These are phyloP conservation scores for Pelagia noctiluca DNA, from an alignment of 30 jellyfish, hydroid and myxozoan species.

Conservation along the genomic window DNA sequence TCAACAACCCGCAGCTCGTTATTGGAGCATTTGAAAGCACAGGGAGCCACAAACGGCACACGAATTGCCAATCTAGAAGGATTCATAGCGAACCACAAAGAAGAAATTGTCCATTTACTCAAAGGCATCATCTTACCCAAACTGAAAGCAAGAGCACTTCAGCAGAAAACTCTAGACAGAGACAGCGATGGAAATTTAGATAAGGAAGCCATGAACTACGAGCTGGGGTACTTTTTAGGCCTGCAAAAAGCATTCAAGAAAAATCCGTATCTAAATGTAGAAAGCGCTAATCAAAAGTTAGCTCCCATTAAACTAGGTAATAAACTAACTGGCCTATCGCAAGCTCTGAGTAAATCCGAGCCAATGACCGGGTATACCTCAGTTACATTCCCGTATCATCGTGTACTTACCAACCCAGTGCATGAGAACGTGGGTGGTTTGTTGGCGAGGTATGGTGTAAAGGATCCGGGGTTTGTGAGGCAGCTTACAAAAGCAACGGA, in stretches of 20 bases:
- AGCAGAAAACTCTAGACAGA: slow-evolving; percentile 1
- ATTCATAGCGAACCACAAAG: slow-evolving; percentile 63
- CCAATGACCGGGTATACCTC: slow-evolving; percentile 71
- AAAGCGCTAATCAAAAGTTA: slow-evolving; percentile 15
- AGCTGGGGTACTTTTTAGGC: slow-evolving; percentile 68
- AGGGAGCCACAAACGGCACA: slow-evolving; percentile 1
- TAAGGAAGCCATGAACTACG: slow-evolving; percentile 76
- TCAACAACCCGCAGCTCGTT: not conserved
- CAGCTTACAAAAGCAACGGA: slow-evolving; percentile 61
- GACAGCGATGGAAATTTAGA: slow-evolving; percentile 57
- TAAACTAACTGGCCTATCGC: not conserved
- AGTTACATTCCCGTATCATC: slow-evolving; percentile 57
- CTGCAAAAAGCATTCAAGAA: slow-evolving; percentile 67
- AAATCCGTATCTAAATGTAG: slow-evolving; percentile 38
- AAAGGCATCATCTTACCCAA: slow-evolving; percentile 52
- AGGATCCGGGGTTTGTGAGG: slow-evolving; percentile 66
- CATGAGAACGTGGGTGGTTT: slow-evolving; percentile 51
- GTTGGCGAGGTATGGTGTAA: slow-evolving; percentile 38
- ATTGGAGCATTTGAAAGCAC: not conserved
- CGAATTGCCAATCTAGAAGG: slow-evolving; percentile 39
- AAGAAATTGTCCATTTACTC: slow-evolving; percentile 44
- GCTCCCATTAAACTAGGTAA: slow-evolving; percentile 39
- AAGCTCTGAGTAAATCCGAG: slow-evolving; percentile 35
- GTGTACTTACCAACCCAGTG: slow-evolving; percentile 26
- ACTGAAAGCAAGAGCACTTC: slow-evolving; percentile 70